Evolutionary conservation across 2,797 vertebrate genomes (phyloP), one percentile per base, ranked within the genome.

Genomic region (Salarias fasciatus): DNA sequence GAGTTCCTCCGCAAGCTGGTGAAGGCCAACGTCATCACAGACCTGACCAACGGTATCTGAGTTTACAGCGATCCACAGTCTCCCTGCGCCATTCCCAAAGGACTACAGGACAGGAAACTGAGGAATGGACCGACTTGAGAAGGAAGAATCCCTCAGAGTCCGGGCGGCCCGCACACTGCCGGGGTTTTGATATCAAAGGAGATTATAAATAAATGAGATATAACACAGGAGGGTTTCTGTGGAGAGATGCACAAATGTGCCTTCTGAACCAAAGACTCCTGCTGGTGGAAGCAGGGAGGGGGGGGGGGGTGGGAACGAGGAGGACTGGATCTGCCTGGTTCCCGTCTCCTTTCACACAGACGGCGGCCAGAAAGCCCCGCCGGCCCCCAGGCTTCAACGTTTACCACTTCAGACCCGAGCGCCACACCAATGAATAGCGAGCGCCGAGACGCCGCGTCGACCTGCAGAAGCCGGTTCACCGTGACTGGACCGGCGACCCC

Each of bases 1-100:
- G 96, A 98, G 70, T 98, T 98, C 84, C 93, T 98, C 52, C 90
- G 92, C 75, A 98, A 98, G 82, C 90, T 98, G 88, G 96, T 97
- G 79, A 97, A 94, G 90, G 95, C 94, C 28, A 94, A 84, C 7
- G 92, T 98, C 66, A 95, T 98, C 87, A 92, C 92, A 67, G 96
- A 98, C 91, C 90, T 97, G 49, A 98, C 94, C 84, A 95, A 94
- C 28, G 95, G 96, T 69, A 97, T 98, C 67, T 97, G 94, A 96
- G 58, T 85, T 75, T 70, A 83, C 65, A 76, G 63, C 63, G 43
- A 8, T 71, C 65, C 15, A 31, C 31, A 33, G 64, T 72, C 75
- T 81, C 85, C 80, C 80, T 77, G 63, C 33, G 41, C 67, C 56
- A 78, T 80, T 86, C 64, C 52, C 41, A 67, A 57, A 63, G 76